Base-by-base conservation (phyloP, 2,888 invertebrate species). In the Drosophila infuscata region DNA sequence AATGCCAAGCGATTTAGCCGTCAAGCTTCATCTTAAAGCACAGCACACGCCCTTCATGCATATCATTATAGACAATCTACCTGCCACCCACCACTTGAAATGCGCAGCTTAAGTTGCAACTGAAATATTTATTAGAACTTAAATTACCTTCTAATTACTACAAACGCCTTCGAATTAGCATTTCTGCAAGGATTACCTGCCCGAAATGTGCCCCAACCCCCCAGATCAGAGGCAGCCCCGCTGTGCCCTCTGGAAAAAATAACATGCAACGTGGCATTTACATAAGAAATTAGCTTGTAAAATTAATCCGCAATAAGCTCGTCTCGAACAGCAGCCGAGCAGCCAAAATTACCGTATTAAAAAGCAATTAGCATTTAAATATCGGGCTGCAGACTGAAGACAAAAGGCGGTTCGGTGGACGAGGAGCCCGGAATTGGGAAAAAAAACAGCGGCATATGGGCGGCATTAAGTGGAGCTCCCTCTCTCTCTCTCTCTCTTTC, bases 221-320 rank as follows among this genome's bases (percentile, higher is more conserved):
- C n/a, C 32, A n/a, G 49, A 11, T 11, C 20, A n/a, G 30, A n/a
- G 30, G 17, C 38, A 30, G 57, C 9, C 35, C 32, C 58, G 51
- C 20, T 12, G 59, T 53, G 59, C 61, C 60, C 71, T 33, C 63
- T 60, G 66, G 65, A 71, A 74, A 75, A 69, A 77, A 79, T 56
- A 90, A 89, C 78, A 87, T 77, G 81, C 75, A 81, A 76, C 65
- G 75, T 53, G 79, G 78, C 79, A 91, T 91, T 91, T 91, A 90
- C 92, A 92, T 91, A 89, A 88, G 87, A 92, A 92, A 91, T 92
- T 91, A 91, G 91, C 90, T 89, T 88, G 92, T 90, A 90, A 88
- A 91, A 90, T 91, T 92, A 91, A 92, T 91, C 92, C 89, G 81
- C 92, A 91, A 90, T 91, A 91, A 91, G 91, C 87, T 83, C 81